Percentiles rank a stretch among this genome's conserved stretches.
Evolutionary conservation across 2,113 vertebrate species (phyloP).

Genomic region (Pipra filicauda): DNA sequence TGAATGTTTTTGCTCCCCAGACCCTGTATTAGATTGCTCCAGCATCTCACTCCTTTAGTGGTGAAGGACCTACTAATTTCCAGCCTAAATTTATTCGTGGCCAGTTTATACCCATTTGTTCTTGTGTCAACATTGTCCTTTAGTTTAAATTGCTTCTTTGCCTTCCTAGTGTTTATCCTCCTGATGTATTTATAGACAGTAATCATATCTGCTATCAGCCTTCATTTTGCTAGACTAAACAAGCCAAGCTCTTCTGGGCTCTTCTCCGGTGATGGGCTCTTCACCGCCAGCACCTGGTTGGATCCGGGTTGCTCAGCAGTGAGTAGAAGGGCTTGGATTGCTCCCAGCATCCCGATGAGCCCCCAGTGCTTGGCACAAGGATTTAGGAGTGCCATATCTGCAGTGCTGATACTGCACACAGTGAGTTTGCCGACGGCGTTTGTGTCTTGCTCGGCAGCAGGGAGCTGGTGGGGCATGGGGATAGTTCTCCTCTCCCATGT

Average conservation of each 20-base stretch:
- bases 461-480: neutral
- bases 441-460: rapidly evolving
- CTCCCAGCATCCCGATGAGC: neutral
- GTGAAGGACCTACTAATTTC: constrained; percentile 43
- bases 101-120: constrained; percentile 30
- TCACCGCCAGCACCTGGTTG: neutral
- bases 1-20: neutral
- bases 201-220: constrained; percentile 52
- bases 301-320: neutral
- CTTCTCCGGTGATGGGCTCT: constrained; percentile 22
- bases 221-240: constrained; percentile 41
- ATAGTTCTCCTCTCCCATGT: neutral
- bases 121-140: constrained; percentile 47
- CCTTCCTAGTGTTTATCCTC: constrained; percentile 54
- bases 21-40: neutral
- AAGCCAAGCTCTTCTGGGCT: constrained; percentile 24
- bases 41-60: neutral
- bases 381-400: rapidly evolving
- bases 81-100: constrained; percentile 42
- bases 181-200: constrained; percentile 49
- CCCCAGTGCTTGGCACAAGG: neutral
- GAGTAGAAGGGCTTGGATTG: neutral
- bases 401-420: rapidly evolving
- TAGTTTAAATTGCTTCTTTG: constrained; percentile 51
- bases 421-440: rapidly evolving